Base-by-base conservation (phyloP, 2,888 invertebrate genomes). In the Polydrusus tereticollis region DNA sequence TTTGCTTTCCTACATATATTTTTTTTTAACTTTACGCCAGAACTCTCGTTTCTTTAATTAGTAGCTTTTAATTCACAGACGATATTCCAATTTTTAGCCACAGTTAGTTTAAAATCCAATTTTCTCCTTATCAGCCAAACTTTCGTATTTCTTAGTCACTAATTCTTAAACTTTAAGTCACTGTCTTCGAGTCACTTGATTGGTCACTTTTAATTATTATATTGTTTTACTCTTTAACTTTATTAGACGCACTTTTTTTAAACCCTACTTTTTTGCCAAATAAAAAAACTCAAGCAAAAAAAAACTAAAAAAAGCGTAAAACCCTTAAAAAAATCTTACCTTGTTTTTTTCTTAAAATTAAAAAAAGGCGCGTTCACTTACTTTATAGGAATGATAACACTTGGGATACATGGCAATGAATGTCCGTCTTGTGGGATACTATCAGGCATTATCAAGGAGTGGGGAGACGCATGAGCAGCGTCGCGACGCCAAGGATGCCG, bases 391-490 rank as follows among this genome's bases (percentile, higher is more conserved):
- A 85, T 85, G 84, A 85, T 84, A 85, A 85, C 86, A 85, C 86
- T 86, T 85, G 84, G 85, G 84, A 82, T 83, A 85, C 86, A 86
- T 86, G 84, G 85, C 85, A 84, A 84, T 85, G 86, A 86, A 86
- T 86, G 85, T 84, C 82, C 83, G 84, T 85, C 85, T 85, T 85
- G 83, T 83, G 83, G 83, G 84, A 84, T 84, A 85, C 85, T 85
- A 86, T 85, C 85, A 85, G 84, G 83, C 84, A 83, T 83, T 83
- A 84, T 82, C 84, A 84, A 81, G 83, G 83, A 84, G 85, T 84
- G 86, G 85, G 85, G 83, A 81, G 66, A 71, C 85, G 85, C 85
- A 85, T 84, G 85, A 84, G 85, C 84, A 84, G 82, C 85, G 86
- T 84, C 85, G 84, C 83, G 85, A 83, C 84, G 85, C 82, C 80